A percentile compares a stretch with the other conserved stretches of the same genome.
Conservation (phyloP, 2,888 invertebrate species). For the Choristoneura rosaceana region DNA sequence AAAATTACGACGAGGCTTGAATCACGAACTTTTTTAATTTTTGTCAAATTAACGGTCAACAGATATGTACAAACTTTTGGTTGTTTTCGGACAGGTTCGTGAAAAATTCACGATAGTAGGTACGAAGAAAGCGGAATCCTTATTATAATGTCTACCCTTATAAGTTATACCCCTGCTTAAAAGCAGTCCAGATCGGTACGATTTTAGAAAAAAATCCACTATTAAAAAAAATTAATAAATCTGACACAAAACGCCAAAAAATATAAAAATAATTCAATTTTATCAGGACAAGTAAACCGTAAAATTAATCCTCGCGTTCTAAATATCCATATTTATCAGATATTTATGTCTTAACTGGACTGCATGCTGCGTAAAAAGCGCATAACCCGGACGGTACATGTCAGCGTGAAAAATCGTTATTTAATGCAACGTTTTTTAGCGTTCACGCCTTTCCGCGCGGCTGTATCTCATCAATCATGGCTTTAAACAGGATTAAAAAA, state of each 20-base stretch:
- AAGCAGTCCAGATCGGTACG: too few relatives aligned
- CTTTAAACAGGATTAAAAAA: conserved; percentile 63
- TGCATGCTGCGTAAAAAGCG: conserved; percentile 45
- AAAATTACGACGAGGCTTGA: too few relatives aligned
- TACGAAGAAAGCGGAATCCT: too few relatives aligned
- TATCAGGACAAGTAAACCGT: conserved; percentile 9
- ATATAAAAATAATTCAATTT: conserved; percentile 7
- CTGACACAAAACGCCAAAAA: not conserved
- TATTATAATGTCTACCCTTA: too few relatives aligned
- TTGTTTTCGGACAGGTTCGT: too few relatives aligned
- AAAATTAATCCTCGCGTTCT: conserved; percentile 23
- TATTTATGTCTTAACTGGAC: conserved; percentile 34
- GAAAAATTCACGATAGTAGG: too few relatives aligned
- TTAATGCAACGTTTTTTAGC: conserved; percentile 68
- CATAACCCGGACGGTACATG: conserved; percentile 58
- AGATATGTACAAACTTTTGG: too few relatives aligned
- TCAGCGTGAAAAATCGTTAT: conserved; percentile 75
- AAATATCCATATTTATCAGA: conserved; percentile 36
- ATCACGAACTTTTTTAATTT: too few relatives aligned
- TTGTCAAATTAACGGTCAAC: too few relatives aligned
- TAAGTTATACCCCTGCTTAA: too few relatives aligned
- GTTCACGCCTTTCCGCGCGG: conserved; percentile 59
- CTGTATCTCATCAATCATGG: conserved; percentile 65
- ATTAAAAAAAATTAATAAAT: not conserved
- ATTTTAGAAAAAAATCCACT: too few relatives aligned